Evolutionary conservation across 2,797 vertebrate genomes (phyloP).

Genomic region (Myiotriccus ornatus): DNA sequence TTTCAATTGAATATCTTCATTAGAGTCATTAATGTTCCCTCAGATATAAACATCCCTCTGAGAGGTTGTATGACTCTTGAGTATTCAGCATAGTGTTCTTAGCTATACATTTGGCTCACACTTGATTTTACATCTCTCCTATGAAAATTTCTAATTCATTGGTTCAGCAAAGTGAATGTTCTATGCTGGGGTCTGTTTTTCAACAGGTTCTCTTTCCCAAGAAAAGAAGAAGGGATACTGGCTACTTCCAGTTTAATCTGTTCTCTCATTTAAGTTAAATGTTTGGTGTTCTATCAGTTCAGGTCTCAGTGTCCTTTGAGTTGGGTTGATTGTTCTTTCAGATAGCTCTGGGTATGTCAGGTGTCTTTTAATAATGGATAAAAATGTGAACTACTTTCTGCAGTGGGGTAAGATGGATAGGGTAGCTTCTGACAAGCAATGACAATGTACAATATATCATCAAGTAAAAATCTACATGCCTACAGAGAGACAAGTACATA

Average conservation of each 20-base stretch:
- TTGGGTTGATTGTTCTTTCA: background rate
- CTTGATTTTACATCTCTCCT: background rate
- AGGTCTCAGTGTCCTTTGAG: background rate
- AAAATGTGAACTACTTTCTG: background rate
- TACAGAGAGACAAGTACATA: background rate
- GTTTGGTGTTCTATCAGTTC: background rate
- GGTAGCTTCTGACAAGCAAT: background rate
- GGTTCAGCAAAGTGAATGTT: background rate
- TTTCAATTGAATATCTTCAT: background rate
- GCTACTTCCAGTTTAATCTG: rapidly evolving
- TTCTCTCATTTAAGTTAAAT: background rate
- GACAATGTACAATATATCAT: background rate
- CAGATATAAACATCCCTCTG: background rate
- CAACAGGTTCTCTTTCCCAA: background rate
- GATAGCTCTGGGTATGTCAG: background rate
- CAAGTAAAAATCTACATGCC: background rate
- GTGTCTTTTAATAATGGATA: background rate
- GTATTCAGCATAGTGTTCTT: background rate
- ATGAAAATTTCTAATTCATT: background rate
- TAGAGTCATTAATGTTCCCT: background rate
- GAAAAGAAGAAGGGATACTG: background rate
- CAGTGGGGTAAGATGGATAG: background rate
- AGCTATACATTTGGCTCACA: background rate
- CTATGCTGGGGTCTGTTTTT: background rate
- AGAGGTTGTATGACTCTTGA: background rate